Evolutionary conservation across 2,888 invertebrate genomes (phyloP).

Genomic region (Philaethria dido): DNA sequence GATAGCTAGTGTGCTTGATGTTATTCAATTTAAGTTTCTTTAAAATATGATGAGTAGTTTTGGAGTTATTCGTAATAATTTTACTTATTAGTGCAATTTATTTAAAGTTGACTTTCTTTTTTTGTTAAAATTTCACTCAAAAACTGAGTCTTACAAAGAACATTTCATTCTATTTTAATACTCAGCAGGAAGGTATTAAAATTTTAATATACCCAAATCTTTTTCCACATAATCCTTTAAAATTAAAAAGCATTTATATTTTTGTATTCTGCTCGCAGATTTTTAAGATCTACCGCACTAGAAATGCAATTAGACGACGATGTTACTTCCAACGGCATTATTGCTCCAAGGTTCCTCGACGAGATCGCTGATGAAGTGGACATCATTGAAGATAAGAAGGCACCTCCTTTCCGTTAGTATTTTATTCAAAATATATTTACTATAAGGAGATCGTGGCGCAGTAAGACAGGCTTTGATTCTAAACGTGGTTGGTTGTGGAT

Average conservation of each 20-base stretch:
- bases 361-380: conserved; percentile 93
- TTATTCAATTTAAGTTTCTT: too few species aligned
- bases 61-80: too few species aligned
- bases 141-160: too few species aligned
- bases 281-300: conserved; percentile 90
- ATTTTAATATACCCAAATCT: neutral
- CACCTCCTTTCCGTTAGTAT: conserved; percentile 90
- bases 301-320: conserved; percentile 90
- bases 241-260: neutral
- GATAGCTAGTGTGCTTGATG: too few species aligned
- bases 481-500: too few species aligned
- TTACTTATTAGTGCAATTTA: too few species aligned
- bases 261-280: conserved; percentile 69
- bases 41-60: too few species aligned
- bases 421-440: neutral
- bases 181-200: neutral
- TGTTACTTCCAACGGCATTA: conserved; percentile 88
- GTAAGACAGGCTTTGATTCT: too few species aligned
- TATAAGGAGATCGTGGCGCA: too few species aligned
- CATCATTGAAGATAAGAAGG: conserved; percentile 91
- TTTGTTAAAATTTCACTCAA: too few species aligned
- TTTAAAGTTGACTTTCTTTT: too few species aligned
- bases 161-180: too few species aligned
- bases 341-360: conserved; percentile 91
- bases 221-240: neutral